Evolutionary conservation across 2,113 vertebrate genomes (phyloP), one percentile per base, ranked within the genome.

Genomic region (Pedionomus torquatus): DNA sequence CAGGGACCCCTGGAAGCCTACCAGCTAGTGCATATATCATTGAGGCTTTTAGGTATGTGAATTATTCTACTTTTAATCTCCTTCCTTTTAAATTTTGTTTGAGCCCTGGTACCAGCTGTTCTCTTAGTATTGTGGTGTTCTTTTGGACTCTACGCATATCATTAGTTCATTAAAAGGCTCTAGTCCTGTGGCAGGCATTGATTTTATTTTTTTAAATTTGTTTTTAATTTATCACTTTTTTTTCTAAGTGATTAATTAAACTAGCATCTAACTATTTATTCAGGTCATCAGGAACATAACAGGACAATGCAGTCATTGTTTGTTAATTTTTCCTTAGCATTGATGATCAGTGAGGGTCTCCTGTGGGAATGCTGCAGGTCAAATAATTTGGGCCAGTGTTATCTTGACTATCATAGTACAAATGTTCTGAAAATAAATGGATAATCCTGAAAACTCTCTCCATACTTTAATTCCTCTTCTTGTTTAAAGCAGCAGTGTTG

Each of bases 41-140:
- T 84, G 99, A 99, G 85, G 99, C 99, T n/a, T 99, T 99, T 98
- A 99, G 99, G 99, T 99, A 98, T 63, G 97, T 93, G 51, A 76
- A 78, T 79, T 78, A 55, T 83, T 87, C 75, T 14, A 66, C 71
- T 88, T 77, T 30, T 78, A 39, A 44, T 71, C 84, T 80, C 7
- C n/a, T 93, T 93, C 44, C 58, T 66, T 89, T 84, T 51, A 81
- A 65, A 83, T 92, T 97, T 92, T 93, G 35, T 46, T 76, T 86
- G 60, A 91, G 51, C 16, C 11, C 17, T 54, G 28, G 18, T 85
- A 68, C n/a, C 68, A 66, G 51, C 69, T 91, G 31, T 83, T 89
- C 46, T 86, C 3, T 19, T 83, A 57, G 7, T 75, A 30, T 44
- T 61, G 26, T 76, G 31, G 37, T 88, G 46, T n/a, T 91, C 64